These are phyloP conservation scores for Eupithecia inturbata DNA, from an alignment of 2,888 invertebrate genomes.

Conservation along the genomic window DNA sequence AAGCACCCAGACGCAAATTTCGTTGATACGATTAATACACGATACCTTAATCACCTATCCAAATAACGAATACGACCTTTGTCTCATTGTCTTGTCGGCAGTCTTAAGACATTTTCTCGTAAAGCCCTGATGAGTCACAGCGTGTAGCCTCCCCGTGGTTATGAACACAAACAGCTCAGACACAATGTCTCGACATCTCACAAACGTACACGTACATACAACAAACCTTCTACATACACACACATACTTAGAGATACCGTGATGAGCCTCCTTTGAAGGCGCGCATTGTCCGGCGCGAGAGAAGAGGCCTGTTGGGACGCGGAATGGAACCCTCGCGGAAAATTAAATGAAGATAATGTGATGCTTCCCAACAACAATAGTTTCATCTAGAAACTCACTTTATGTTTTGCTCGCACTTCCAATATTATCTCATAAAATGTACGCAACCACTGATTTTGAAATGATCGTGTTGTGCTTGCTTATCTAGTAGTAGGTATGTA, in stretches of 20 bases:
- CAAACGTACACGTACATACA: not conserved
- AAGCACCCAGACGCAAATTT: not conserved
- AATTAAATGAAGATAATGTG: slow-evolving; percentile 17
- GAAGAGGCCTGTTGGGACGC: not conserved
- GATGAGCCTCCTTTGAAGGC: slow-evolving; percentile 31
- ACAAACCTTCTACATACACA: not conserved
- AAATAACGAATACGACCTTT: not conserved
- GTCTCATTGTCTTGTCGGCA: not conserved
- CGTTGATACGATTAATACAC: not conserved
- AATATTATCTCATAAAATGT: too few species aligned
- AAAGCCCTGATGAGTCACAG: not conserved
- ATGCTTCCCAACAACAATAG: not conserved
- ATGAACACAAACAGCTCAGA: slow-evolving; percentile 11
- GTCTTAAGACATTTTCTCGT: not conserved
- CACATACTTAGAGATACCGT: not conserved
- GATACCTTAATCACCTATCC: not conserved
- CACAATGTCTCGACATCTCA: not conserved
- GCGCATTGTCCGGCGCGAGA: slow-evolving; percentile 22
- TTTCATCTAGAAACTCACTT: not conserved
- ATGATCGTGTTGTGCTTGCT: not conserved
- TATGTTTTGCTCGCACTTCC: not conserved
- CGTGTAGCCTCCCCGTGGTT: slow-evolving; percentile 3
- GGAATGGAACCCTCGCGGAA: not conserved
- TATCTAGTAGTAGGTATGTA: not conserved
- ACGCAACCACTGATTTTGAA: too few species aligned